These are phyloP conservation scores for Cosmia trapezina DNA, from an alignment of 2,888 invertebrate species.

Conservation along the genomic window DNA sequence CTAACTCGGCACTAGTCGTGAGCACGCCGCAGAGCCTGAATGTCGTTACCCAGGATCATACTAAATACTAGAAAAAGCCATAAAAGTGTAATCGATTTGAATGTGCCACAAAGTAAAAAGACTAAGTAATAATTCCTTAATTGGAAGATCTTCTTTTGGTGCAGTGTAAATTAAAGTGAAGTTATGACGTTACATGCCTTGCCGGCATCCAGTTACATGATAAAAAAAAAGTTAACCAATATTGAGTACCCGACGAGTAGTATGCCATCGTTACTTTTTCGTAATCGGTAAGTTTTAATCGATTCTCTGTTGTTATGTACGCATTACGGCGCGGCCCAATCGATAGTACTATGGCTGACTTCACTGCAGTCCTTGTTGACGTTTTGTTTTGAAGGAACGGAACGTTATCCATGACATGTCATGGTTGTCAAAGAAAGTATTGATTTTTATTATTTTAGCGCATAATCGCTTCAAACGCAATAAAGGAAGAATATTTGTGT, in stretches of 20 bases:
- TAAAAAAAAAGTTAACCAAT: slow-evolving; percentile 86
- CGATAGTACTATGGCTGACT: slow-evolving; percentile 71
- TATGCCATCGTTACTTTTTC: slow-evolving; percentile 92
- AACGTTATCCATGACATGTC: slow-evolving; percentile 48
- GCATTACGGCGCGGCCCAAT: slow-evolving; percentile 75
- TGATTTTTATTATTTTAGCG: slow-evolving; percentile 28
- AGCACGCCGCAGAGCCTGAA: slow-evolving; percentile 80
- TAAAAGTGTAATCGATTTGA: slow-evolving; percentile 70
- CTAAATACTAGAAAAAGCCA: slow-evolving; percentile 71
- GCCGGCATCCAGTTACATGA: slow-evolving; percentile 87
- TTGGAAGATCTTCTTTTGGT: slow-evolving; percentile 73
- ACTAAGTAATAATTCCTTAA: slow-evolving; percentile 77
- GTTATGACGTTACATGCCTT: slow-evolving; percentile 90
- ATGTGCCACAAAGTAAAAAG: slow-evolving; percentile 79
- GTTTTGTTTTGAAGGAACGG: slow-evolving; percentile 55
- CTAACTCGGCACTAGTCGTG: slow-evolving; percentile 74
- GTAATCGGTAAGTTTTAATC: slow-evolving; percentile 91
- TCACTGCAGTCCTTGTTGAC: slow-evolving; percentile 62
- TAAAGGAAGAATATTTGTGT: neutral
- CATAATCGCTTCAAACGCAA: neutral
- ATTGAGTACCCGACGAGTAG: slow-evolving; percentile 84
- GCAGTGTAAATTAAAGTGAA: slow-evolving; percentile 84
- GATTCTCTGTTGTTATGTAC: slow-evolving; percentile 66
- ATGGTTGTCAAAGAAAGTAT: slow-evolving; percentile 39
- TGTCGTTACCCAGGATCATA: slow-evolving; percentile 79